Conservation (phyloP, 1,140 invertebrate genomes). For the Phymastichus coffea region DNA sequence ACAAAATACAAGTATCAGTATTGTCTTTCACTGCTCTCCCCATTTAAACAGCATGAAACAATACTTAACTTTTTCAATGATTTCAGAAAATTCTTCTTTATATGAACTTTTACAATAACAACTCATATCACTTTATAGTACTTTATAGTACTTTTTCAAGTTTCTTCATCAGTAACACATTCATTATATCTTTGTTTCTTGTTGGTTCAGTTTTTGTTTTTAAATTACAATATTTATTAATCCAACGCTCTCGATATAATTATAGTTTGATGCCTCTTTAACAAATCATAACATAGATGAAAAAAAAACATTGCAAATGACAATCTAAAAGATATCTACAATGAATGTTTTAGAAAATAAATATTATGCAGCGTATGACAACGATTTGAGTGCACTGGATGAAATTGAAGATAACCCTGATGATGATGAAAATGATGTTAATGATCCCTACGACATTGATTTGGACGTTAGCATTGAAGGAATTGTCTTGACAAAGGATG, state of each 20-base stretch:
- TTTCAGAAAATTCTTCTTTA: too few species aligned
- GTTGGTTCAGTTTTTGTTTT: too few species aligned
- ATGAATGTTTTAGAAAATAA: constrained; percentile 42
- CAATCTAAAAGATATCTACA: neutral
- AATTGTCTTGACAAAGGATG: constrained; percentile 16
- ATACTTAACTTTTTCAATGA: too few species aligned
- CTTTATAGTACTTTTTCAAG: too few species aligned
- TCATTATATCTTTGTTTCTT: too few species aligned
- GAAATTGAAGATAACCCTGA: constrained; percentile 46
- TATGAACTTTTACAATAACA: too few species aligned
- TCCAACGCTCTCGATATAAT: too few species aligned
- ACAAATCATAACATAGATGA: neutral
- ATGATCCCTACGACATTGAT: constrained; percentile 36
- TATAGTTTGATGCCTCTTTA: neutral
- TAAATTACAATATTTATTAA: too few species aligned
- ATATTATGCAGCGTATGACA: constrained; percentile 35
- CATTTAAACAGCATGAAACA: too few species aligned
- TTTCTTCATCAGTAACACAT: too few species aligned
- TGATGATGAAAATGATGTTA: constrained; percentile 37
- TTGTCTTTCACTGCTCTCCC: neutral
- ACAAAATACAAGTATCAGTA: neutral
- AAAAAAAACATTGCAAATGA: neutral
- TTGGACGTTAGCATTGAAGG: constrained; percentile 35
- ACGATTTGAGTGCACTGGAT: constrained; percentile 41
- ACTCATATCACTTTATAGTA: too few species aligned